Conservation (phyloP, 2,113 vertebrate genomes). For the Mirounga angustirostris region DNA sequence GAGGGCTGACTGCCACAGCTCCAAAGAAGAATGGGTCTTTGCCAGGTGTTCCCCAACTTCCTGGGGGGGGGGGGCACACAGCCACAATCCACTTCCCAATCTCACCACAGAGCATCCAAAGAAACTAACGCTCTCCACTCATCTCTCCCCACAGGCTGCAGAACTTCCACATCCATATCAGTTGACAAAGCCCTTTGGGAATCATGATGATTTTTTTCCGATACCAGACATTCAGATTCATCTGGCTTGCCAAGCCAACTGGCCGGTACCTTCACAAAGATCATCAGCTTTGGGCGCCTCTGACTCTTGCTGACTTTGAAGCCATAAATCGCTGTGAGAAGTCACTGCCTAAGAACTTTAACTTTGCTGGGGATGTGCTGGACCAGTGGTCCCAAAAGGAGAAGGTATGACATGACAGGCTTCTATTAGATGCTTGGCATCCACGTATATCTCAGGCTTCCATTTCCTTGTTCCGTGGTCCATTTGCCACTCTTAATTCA, state of each 20-base stretch:
- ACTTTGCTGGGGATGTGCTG: conserved; percentile 90
- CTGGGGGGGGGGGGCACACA: background rate
- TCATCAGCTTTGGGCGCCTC: conserved; percentile 63
- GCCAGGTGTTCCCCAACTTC: background rate
- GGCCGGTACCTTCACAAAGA: conserved; percentile 60
- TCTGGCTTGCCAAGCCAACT: conserved; percentile 46
- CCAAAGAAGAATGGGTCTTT: background rate
- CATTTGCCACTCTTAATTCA: background rate
- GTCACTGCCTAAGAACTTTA: conserved; percentile 85
- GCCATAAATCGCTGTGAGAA: conserved; percentile 83
- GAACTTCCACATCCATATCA: background rate
- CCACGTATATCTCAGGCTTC: background rate
- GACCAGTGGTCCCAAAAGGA: conserved; percentile 89
- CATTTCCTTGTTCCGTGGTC: background rate
- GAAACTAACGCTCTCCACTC: background rate
- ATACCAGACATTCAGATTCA: conserved; percentile 30
- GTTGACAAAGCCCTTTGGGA: background rate
- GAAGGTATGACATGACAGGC: conserved; percentile 83
- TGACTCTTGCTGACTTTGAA: conserved; percentile 87
- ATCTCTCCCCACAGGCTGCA: conserved; percentile 18
- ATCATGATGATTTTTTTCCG: conserved; percentile 76
- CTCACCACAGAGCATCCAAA: background rate
- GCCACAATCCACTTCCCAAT: background rate
- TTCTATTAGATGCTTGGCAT: background rate
- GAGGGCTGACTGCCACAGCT: background rate